A percentile compares a stretch with the other conserved stretches of the same genome.
phyloP scores from a whole-genome alignment of 2,888 invertebrate species.

The Drosophila rubida region DNA sequence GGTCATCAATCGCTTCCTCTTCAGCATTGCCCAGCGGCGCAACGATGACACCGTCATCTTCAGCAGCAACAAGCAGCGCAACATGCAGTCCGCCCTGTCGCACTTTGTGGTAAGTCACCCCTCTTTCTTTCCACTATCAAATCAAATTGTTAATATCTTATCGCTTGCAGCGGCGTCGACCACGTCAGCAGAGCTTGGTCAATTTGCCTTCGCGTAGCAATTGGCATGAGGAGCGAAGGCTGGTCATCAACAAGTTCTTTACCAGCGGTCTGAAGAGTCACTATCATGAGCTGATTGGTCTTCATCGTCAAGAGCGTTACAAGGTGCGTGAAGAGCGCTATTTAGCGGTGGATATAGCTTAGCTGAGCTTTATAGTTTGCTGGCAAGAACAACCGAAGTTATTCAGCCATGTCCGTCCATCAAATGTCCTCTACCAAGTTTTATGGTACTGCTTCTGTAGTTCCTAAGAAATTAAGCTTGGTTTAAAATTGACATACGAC shows the following conservation, averaged over 20 bases:
- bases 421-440: too few species aligned
- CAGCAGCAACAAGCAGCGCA: conserved; percentile 74
- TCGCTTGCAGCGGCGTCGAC: conserved; percentile 38
- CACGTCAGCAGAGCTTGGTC: conserved; percentile 44
- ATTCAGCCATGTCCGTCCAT: background rate
- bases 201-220: conserved; percentile 30
- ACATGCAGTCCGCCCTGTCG: conserved; percentile 73
- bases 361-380: too few species aligned
- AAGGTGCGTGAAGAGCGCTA: conserved; percentile 57
- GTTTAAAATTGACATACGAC: too few species aligned
- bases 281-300: conserved; percentile 80
- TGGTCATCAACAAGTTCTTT: conserved; percentile 80
- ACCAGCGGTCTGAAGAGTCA: conserved; percentile 72
- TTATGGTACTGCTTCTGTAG: too few species aligned
- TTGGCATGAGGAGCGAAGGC: conserved; percentile 87
- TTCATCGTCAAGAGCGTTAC: conserved; percentile 74
- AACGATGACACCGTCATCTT: conserved; percentile 67
- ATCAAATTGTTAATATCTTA: background rate
- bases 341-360: too few species aligned
- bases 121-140: too few species aligned
- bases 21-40: conserved; percentile 89
- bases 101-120: conserved; percentile 77
- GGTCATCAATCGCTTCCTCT: conserved; percentile 91
- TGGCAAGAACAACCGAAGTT: background rate
- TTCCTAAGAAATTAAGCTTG: too few species aligned